Percentiles rank a stretch among this genome's conserved stretches.
These are phyloP conservation scores for Ichneumoninae sp. DNA, from an alignment of 2,888 invertebrate genomes.

Conservation along the genomic window DNA sequence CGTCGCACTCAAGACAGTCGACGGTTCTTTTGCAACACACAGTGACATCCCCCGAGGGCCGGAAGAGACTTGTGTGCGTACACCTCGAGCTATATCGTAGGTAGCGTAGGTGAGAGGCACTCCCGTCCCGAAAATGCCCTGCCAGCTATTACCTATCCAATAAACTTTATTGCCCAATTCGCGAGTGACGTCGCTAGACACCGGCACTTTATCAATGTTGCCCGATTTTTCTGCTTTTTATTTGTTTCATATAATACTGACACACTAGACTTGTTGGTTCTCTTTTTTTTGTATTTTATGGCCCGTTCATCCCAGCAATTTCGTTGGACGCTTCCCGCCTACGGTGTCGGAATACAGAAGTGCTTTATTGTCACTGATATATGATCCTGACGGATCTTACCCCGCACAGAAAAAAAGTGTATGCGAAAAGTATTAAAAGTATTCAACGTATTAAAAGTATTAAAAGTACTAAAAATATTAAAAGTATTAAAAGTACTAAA, in stretches of 20 bases:
- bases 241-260: slow-evolving; percentile 3
- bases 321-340: not conserved
- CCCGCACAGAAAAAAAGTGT: too few relatives aligned
- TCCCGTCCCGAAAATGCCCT: slow-evolving; percentile 16
- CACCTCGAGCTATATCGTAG: not conserved
- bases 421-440: too few relatives aligned
- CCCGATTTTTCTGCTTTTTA: not conserved
- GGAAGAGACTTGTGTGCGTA: slow-evolving; percentile 22
- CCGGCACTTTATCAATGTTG: slow-evolving; percentile 12
- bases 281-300: not conserved
- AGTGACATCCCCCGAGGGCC: not conserved
- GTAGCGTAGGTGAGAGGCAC: slow-evolving; percentile 11
- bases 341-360: not conserved
- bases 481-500: too few relatives aligned
- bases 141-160: slow-evolving; percentile 36
- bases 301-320: not conserved
- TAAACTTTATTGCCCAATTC: slow-evolving; percentile 52
- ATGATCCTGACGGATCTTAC: not conserved
- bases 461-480: too few relatives aligned
- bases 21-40: not conserved
- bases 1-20: slow-evolving; percentile 6
- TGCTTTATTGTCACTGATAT: not conserved
- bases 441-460: too few relatives aligned
- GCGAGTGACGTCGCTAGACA: slow-evolving; percentile 23
- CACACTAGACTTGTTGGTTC: not conserved